A percentile compares a stretch with the other conserved stretches of the same genome.
Evolutionary conservation across 2,888 invertebrate species (phyloP).

Genomic region (Rhagonycha lutea): DNA sequence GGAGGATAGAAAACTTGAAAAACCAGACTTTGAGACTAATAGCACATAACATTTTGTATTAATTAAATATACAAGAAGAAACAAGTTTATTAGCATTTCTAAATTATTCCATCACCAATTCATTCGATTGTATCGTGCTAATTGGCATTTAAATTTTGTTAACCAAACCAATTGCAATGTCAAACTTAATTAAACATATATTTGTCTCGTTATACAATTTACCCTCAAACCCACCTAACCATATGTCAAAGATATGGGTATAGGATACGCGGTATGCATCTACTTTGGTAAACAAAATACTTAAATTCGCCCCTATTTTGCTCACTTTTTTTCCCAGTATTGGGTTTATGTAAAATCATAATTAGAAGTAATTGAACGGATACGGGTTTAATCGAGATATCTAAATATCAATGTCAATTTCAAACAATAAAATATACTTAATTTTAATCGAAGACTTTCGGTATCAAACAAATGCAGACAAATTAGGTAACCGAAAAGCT

Average conservation of each 20-base stretch:
- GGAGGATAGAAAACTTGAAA: neutral
- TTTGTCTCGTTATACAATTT: slow-evolving; percentile 15
- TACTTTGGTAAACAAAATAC: neutral
- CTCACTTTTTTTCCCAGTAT: neutral
- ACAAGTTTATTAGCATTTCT: slow-evolving; percentile 7
- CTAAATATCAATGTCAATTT: neutral
- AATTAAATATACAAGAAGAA: slow-evolving; percentile 3
- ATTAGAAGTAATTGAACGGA: neutral
- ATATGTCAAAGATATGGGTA: slow-evolving; percentile 27
- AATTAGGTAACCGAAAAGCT: neutral
- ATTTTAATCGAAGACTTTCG: neutral
- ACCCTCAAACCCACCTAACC: slow-evolving; percentile 25
- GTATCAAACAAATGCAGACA: neutral
- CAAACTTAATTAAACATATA: slow-evolving; percentile 22
- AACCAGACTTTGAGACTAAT: slow-evolving; percentile 8
- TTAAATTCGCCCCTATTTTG: slow-evolving; percentile 14
- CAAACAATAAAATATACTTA: neutral
- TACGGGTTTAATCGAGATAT: slow-evolving; percentile 7
- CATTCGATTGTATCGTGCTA: neutral
- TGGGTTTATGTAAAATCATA: slow-evolving; percentile 21
- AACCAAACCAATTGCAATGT: slow-evolving; percentile 20
- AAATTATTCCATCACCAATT: neutral
- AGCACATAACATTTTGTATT: neutral
- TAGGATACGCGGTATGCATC: neutral
- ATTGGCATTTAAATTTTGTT: slow-evolving; percentile 2